Evolutionary conservation across 2,797 vertebrate species (phyloP).

Genomic region (Myoxocephalus aenaeus): DNA sequence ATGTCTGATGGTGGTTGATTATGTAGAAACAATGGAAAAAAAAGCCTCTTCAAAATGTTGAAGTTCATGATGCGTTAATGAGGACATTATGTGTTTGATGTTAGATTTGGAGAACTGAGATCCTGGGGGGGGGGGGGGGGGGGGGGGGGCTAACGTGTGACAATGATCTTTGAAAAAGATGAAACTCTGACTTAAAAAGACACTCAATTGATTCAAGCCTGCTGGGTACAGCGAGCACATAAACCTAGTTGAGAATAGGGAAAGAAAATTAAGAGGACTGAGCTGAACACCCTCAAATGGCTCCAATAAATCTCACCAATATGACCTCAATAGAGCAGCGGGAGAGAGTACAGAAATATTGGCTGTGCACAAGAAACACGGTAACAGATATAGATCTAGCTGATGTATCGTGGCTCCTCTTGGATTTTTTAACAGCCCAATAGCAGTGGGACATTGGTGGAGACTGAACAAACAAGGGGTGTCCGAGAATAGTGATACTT

Average conservation of each 20-base stretch:
- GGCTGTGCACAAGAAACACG: constrained; percentile 30
- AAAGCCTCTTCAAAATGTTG: neutral
- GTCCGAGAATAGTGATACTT: neutral
- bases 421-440: constrained; percentile 11
- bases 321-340: constrained; percentile 63
- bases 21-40: neutral
- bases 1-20: neutral
- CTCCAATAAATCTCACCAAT: constrained; percentile 61
- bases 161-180: constrained; percentile 10
- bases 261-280: constrained; percentile 29
- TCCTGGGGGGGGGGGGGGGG: no score
- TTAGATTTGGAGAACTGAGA: neutral
- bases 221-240: constrained; percentile 7
- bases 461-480: neutral
- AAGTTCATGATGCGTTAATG: neutral
- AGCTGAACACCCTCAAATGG: constrained; percentile 43
- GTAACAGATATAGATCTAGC: constrained; percentile 22
- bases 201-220: constrained; percentile 17
- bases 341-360: constrained; percentile 31
- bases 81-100: neutral
- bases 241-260: constrained; percentile 23
- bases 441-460: constrained; percentile 12
- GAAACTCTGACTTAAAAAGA: constrained; percentile 12
- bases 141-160: neutral
- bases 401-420: constrained; percentile 14